Conservation (phyloP, 2,113 vertebrate genomes). For the Otocyon megalotis region DNA sequence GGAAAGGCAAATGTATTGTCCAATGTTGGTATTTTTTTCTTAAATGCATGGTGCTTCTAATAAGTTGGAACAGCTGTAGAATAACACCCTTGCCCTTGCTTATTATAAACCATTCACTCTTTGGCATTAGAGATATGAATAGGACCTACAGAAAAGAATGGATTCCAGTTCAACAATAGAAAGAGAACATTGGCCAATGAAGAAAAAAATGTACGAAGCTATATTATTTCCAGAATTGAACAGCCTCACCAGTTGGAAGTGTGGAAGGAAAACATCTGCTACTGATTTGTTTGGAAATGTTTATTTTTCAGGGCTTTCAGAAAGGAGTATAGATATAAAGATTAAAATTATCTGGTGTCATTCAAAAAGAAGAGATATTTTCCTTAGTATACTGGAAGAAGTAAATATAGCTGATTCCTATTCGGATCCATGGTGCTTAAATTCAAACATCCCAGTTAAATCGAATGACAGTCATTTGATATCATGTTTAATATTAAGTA, state of each 20-base stretch:
- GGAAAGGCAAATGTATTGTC: background rate
- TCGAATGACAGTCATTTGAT: background rate
- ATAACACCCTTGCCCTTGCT: background rate
- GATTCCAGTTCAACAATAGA: constrained; percentile 28
- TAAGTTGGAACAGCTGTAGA: constrained; percentile 24
- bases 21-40: constrained; percentile 12
- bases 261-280: background rate
- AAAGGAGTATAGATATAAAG: background rate
- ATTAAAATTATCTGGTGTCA: background rate
- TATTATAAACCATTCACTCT: constrained; percentile 52
- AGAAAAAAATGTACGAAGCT: background rate
- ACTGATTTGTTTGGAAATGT: background rate
- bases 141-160: constrained; percentile 47
- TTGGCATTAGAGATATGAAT: constrained; percentile 45
- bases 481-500: background rate
- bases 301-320: background rate
- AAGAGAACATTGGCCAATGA: background rate
- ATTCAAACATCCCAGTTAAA: background rate
- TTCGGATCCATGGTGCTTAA: background rate
- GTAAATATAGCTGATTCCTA: background rate
- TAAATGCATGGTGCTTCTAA: background rate
- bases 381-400: background rate
- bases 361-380: background rate
- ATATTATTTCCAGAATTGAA: background rate
- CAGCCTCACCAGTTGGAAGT: background rate